A percentile compares a stretch with the other conserved stretches of the same genome.
Conservation (phyloP, 35 echinoderm and acorn worm genomes). For the Ophioderma brevispina region DNA sequence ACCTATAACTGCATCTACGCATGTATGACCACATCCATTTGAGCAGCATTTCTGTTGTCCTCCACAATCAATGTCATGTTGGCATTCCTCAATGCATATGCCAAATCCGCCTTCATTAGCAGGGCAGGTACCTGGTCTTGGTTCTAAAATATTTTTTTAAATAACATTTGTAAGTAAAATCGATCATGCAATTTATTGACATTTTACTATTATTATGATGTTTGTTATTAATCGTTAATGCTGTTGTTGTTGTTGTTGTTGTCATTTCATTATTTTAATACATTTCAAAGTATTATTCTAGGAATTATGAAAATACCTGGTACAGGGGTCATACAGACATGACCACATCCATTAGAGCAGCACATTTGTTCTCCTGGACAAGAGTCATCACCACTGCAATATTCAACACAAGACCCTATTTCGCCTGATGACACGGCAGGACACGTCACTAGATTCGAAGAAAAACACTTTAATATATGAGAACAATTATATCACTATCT, state of each 20-base stretch:
- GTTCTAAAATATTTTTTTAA: background rate
- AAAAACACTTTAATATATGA: no score
- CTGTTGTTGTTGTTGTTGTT: no score
- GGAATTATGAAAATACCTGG: no score
- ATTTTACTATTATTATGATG: no score
- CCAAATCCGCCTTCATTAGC: slow-evolving; percentile 50
- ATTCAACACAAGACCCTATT: background rate
- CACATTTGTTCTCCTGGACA: slow-evolving; percentile 16
- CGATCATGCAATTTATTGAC: no score
- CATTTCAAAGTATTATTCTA: no score
- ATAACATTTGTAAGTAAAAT: no score
- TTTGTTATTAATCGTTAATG: no score
- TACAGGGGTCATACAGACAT: background rate
- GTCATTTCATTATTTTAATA: no score
- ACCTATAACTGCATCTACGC: slow-evolving; percentile 30
- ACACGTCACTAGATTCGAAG: background rate
- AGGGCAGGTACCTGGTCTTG: slow-evolving; percentile 45
- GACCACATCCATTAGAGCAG: slow-evolving; percentile 4
- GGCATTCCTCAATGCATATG: slow-evolving; percentile 44
- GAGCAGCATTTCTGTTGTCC: slow-evolving; percentile 71
- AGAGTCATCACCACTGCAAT: background rate
- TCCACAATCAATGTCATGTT: slow-evolving; percentile 46
- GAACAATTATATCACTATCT: no score
- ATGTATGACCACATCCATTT: slow-evolving; percentile 76
- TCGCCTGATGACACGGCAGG: background rate